These are phyloP conservation scores for Pachypanchax playfairii DNA, from an alignment of 2,113 vertebrate species.

Conservation along the genomic window DNA sequence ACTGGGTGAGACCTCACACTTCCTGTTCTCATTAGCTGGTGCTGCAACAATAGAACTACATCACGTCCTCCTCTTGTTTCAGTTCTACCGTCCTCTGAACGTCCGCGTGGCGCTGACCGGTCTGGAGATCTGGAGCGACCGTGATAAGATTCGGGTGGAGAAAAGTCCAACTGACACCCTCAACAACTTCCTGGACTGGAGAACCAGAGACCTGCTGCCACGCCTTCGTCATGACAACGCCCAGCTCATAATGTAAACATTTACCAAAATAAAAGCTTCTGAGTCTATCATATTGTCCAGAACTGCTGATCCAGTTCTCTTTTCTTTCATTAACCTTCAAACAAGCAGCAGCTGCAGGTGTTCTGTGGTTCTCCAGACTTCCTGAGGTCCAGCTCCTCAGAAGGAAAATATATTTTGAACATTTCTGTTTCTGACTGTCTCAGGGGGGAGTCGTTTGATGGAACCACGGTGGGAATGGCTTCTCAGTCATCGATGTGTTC, in stretches of 20 bases:
- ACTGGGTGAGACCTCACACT: slow-evolving; percentile 81
- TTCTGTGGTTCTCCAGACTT: too few species aligned
- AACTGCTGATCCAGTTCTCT: background rate
- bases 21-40: fast-evolving
- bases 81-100: slow-evolving; percentile 90
- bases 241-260: slow-evolving; percentile 88
- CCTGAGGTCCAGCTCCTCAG: too few species aligned
- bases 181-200: slow-evolving; percentile 88
- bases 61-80: background rate
- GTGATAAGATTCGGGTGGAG: slow-evolving; percentile 77
- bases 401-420: background rate
- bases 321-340: too few species aligned
- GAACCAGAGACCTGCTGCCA: slow-evolving; percentile 82
- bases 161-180: slow-evolving; percentile 77
- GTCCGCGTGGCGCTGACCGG: slow-evolving; percentile 88
- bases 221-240: slow-evolving; percentile 89
- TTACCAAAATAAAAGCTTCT: background rate
- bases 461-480: slow-evolving; percentile 86
- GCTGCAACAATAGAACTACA: background rate
- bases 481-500: slow-evolving; percentile 91
- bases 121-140: slow-evolving; percentile 89
- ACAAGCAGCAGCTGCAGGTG: too few species aligned
- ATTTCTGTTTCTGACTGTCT: fast-evolving
- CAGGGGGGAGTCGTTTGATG: slow-evolving; percentile 83
- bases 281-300: too few species aligned